These are phyloP conservation scores for Gastrophysa polygoni DNA, from an alignment of 2,888 invertebrate species.

Conservation along the genomic window DNA sequence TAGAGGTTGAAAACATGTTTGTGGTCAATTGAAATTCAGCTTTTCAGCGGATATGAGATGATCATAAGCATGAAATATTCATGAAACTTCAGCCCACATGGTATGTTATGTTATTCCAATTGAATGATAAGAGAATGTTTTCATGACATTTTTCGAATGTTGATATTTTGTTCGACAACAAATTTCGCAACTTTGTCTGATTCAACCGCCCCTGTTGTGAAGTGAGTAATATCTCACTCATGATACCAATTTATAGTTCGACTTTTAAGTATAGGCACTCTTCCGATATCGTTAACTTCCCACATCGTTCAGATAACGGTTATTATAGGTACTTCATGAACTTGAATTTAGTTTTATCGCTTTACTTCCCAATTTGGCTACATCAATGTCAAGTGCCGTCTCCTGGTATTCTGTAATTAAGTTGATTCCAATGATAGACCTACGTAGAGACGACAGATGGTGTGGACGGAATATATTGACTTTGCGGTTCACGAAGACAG, in stretches of 20 bases:
- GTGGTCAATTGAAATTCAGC: background rate
- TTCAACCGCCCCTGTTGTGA: too few relatives aligned
- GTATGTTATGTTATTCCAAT: background rate
- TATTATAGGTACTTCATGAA: background rate
- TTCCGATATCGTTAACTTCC: background rate
- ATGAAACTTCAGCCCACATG: background rate
- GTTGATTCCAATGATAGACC: background rate
- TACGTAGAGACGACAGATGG: too few relatives aligned
- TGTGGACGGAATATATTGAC: too few relatives aligned
- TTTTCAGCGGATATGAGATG: background rate
- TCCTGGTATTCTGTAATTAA: background rate
- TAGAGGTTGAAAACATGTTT: background rate
- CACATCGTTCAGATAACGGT: constrained; percentile 2
- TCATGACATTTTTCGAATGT: too few relatives aligned
- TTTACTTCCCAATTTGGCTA: background rate
- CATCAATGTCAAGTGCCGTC: background rate
- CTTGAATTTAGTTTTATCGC: constrained; percentile 5
- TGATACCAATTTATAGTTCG: background rate
- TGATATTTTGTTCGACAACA: too few relatives aligned
- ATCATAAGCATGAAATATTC: background rate
- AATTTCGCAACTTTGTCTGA: too few relatives aligned
- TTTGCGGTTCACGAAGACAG: too few relatives aligned
- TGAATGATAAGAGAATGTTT: too few relatives aligned
- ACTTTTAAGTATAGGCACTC: too few relatives aligned
- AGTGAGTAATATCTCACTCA: too few relatives aligned